Percentiles rank a stretch among this genome's conserved stretches.
Evolutionary conservation across 2,797 vertebrate species (phyloP).

Genomic region (Columba guinea): DNA sequence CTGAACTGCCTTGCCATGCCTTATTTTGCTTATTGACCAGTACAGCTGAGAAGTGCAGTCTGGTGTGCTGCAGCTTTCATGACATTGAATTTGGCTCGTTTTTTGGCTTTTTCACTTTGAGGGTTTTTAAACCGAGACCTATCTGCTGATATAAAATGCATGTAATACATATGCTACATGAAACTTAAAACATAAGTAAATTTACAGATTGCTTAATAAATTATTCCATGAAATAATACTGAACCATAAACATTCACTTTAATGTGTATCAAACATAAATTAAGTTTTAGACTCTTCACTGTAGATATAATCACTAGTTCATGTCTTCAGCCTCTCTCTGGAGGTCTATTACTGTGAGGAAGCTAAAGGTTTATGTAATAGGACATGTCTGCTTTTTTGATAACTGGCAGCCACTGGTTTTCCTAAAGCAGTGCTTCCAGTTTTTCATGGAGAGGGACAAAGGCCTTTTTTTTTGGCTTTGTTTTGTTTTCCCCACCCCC

Average conservation of each 20-base stretch:
- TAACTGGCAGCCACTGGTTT: background rate
- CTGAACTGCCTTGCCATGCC: background rate
- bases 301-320: background rate
- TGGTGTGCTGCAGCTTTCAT: background rate
- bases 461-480: background rate
- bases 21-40: background rate
- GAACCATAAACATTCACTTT: background rate
- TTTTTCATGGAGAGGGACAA: background rate
- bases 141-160: background rate
- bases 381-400: background rate
- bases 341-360: background rate
- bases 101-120: background rate
- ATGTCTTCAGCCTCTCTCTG: background rate
- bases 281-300: background rate
- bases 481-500: background rate
- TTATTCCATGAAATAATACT: background rate
- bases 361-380: background rate
- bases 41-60: background rate
- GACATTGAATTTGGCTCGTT: background rate
- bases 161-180: background rate
- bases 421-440: background rate
- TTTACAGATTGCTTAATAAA: background rate
- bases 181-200: background rate
- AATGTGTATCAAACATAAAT: background rate
- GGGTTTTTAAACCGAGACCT: background rate